Percentiles rank a stretch among this genome's conserved stretches.
phyloP scores from a whole-genome alignment of 2,888 invertebrate genomes.

The Boloria euphrosyne region DNA sequence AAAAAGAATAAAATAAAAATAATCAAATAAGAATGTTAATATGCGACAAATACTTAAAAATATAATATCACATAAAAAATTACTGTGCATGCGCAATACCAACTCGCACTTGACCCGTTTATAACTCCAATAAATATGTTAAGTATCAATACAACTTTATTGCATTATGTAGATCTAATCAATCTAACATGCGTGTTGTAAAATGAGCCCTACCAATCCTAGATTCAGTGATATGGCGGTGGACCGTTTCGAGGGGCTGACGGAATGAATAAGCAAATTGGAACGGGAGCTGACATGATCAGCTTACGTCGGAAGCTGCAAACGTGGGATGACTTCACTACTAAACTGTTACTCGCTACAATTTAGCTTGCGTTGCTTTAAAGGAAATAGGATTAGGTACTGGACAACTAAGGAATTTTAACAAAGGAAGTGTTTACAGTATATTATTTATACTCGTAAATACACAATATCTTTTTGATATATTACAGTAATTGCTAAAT shows the following conservation, averaged over 20 bases:
- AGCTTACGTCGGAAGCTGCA: conserved; percentile 26
- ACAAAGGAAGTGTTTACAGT: background rate
- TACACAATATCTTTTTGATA: no score
- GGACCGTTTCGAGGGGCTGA: conserved; percentile 29
- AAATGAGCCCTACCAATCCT: conserved; percentile 15
- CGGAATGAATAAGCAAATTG: conserved; percentile 41
- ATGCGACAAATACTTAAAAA: no score
- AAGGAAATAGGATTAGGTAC: conserved; percentile 7
- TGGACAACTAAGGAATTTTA: background rate
- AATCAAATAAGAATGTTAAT: no score
- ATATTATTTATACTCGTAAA: no score
- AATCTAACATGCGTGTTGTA: background rate
- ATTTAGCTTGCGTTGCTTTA: conserved; percentile 9
- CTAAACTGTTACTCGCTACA: conserved; percentile 19
- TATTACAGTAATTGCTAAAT: no score
- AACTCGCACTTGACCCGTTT: no score
- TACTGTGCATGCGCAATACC: no score
- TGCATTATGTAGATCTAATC: background rate
- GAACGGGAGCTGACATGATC: conserved; percentile 37
- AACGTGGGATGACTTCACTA: conserved; percentile 26
- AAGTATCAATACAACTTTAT: background rate
- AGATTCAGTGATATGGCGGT: conserved; percentile 5
- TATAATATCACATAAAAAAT: no score
- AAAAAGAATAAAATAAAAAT: no score
- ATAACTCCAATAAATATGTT: no score